A percentile compares a stretch with the other conserved stretches of the same genome.
Conservation (phyloP, 2,113 vertebrate genomes). For the Sciurus niger region DNA sequence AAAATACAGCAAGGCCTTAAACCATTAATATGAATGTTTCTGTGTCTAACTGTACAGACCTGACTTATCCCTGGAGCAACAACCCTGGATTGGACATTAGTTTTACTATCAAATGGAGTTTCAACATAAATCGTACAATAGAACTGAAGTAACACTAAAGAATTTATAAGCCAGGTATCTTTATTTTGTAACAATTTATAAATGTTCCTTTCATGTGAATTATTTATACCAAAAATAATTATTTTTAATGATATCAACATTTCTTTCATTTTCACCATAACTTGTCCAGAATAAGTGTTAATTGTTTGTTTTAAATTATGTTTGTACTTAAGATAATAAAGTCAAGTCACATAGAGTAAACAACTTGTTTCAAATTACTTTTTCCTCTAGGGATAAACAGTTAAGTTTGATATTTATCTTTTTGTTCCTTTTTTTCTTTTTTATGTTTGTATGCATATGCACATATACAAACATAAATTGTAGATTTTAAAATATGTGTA, state of each 20-base stretch:
- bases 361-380: neutral
- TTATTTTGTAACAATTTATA: neutral
- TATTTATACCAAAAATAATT: neutral
- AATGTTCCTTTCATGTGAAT: neutral
- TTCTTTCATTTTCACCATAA: neutral
- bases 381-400: neutral
- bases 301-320: slow-evolving; percentile 10
- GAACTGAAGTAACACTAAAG: neutral
- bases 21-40: neutral
- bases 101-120: neutral
- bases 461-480: neutral
- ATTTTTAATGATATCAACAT: neutral
- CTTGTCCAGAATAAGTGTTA: neutral
- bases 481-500: neutral
- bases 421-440: neutral
- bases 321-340: neutral
- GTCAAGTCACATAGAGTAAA: neutral
- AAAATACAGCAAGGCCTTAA: neutral
- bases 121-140: neutral
- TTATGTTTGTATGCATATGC: neutral
- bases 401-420: neutral
- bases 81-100: neutral
- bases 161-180: neutral
- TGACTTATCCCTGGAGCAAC: neutral
- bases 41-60: neutral